These are phyloP conservation scores for Callopanchax toddi DNA, from an alignment of 2,113 vertebrate species.

Conservation along the genomic window DNA sequence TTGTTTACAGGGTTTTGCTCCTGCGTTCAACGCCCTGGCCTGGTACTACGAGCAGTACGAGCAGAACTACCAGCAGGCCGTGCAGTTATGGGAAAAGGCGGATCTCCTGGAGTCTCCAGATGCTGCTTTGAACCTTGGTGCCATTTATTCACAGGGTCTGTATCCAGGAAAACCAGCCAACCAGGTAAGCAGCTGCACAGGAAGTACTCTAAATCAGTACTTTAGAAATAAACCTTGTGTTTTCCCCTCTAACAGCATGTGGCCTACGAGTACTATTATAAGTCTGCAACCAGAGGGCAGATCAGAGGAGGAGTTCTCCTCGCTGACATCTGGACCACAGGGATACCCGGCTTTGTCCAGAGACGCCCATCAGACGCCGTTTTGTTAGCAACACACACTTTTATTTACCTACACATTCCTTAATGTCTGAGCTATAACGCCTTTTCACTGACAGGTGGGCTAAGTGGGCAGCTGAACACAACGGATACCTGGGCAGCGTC, in stretches of 20 bases:
- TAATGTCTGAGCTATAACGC: background rate
- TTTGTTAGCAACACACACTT: conserved; percentile 62
- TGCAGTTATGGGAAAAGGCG: conserved; percentile 79
- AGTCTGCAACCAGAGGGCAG: conserved; percentile 76
- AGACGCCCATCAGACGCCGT: conserved; percentile 75
- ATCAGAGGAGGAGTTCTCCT: conserved; percentile 71
- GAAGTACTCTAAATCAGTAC: background rate
- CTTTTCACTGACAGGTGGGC: conserved; percentile 71
- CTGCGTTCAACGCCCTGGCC: conserved; percentile 81
- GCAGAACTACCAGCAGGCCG: conserved; percentile 73
- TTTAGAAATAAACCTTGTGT: background rate
- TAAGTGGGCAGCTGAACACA: conserved; percentile 83
- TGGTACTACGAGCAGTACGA: conserved; percentile 83
- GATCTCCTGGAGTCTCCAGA: conserved; percentile 73
- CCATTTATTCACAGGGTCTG: conserved; percentile 73
- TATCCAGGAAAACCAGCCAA: conserved; percentile 77
- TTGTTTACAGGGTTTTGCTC: conserved; percentile 74
- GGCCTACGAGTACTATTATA: conserved; percentile 80
- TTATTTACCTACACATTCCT: background rate
- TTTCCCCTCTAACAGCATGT: conserved; percentile 60
- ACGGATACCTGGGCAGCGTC: conserved; percentile 79
- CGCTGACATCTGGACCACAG: conserved; percentile 77
- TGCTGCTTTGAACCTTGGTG: conserved; percentile 82
- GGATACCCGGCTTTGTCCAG: conserved; percentile 68
- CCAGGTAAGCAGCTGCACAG: conserved; percentile 42